Evolutionary conservation across 2,113 vertebrate genomes (phyloP).

Genomic region (Geococcyx californianus): DNA sequence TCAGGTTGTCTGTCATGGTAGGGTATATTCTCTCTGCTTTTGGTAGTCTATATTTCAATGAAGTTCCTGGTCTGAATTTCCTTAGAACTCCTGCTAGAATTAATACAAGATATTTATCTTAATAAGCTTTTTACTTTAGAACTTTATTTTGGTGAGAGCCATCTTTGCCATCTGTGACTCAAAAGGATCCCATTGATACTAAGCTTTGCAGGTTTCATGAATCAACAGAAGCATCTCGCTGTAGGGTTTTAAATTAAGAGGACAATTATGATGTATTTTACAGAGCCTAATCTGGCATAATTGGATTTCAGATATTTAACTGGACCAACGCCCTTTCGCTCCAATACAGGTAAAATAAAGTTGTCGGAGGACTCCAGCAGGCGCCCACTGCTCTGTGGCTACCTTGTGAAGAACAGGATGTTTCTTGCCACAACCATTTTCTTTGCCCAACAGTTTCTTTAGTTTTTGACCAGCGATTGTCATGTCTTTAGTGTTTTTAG

Average conservation of each 20-base stretch:
- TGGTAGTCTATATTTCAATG: background rate
- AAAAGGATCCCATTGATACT: background rate
- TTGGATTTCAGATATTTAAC: constrained; percentile 25
- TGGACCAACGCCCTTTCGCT: constrained; percentile 1
- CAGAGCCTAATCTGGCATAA: constrained; percentile 43
- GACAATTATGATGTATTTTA: constrained; percentile 34
- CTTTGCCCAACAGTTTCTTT: background rate
- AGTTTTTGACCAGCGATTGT: background rate
- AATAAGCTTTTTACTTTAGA: background rate
- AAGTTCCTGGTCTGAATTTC: background rate
- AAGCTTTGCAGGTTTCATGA: background rate
- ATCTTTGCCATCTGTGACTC: background rate
- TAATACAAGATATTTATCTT: background rate
- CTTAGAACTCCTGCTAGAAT: background rate
- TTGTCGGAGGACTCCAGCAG: background rate
- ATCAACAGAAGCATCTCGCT: constrained; percentile 36
- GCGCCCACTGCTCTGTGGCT: background rate
- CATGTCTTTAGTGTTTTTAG: background rate
- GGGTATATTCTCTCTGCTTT: background rate
- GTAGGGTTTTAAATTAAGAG: constrained; percentile 51
- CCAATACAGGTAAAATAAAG: background rate
- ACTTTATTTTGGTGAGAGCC: background rate
- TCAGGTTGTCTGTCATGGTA: background rate
- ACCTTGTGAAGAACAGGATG: background rate
- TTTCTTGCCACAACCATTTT: background rate